Conservation (phyloP, 2,797 vertebrate genomes). For the Sebastiscus albofasciatus region DNA sequence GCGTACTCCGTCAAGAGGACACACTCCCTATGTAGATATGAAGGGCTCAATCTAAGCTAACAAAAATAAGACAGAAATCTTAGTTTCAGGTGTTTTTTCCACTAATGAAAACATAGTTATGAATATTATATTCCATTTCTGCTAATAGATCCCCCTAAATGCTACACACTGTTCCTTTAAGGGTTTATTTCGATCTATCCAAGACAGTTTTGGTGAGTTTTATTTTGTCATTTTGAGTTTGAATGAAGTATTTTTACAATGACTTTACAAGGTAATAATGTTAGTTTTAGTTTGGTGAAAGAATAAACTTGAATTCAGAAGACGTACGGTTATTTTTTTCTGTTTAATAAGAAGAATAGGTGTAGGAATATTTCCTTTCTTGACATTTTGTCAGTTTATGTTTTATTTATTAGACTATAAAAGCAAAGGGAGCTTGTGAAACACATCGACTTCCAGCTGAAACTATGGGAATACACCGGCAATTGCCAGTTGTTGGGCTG, state of each 20-base stretch:
- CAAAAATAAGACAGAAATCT: too few species aligned
- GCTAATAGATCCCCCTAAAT: too few species aligned
- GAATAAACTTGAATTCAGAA: not conserved
- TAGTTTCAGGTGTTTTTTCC: too few species aligned
- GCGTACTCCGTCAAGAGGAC: too few species aligned
- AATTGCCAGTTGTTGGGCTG: too few species aligned
- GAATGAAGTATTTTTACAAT: not conserved
- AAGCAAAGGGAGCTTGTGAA: not conserved
- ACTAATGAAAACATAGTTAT: too few species aligned
- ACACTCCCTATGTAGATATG: too few species aligned
- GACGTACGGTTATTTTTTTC: not conserved
- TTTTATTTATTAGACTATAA: not conserved
- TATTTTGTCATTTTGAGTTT: too few species aligned
- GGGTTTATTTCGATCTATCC: not conserved
- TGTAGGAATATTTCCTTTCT: not conserved
- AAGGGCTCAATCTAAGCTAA: too few species aligned
- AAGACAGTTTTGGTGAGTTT: not conserved
- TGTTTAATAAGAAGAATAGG: not conserved
- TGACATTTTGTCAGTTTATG: not conserved
- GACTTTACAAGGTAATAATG: not conserved
- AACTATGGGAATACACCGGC: not conserved
- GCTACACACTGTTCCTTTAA: not conserved
- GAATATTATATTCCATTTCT: too few species aligned
- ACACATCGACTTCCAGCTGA: too few species aligned
- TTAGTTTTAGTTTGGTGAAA: too few species aligned